Percentiles rank a stretch among this genome's conserved stretches.
Conservation (phyloP, 2,888 invertebrate species). For the Drosophila anomelani region DNA sequence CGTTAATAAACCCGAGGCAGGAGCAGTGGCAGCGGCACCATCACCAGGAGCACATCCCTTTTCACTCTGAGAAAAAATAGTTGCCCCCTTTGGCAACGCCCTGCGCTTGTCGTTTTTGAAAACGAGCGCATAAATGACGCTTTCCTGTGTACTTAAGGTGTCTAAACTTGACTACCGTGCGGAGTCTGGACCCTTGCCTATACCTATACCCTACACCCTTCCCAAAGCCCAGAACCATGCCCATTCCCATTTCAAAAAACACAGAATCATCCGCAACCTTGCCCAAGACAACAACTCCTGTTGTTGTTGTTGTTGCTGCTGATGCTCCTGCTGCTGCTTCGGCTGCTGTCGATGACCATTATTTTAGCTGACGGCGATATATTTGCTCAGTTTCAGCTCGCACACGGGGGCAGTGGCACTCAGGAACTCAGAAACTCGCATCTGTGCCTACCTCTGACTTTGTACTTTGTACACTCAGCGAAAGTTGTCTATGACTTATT, state of each 20-base stretch:
- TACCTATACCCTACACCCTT: constrained; percentile 6
- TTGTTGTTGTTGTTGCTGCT: constrained; percentile 1
- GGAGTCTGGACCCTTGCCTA: constrained; percentile 11
- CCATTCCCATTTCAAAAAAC: constrained; percentile 21
- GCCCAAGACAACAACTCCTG: constrained; percentile 63
- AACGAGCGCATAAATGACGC: constrained; percentile 78
- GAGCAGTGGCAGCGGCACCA: background rate
- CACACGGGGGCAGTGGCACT: constrained; percentile 45
- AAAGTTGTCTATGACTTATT: constrained; percentile 1
- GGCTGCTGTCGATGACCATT: constrained; percentile 72
- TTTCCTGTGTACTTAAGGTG: constrained; percentile 81
- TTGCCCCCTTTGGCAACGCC: constrained; percentile 58
- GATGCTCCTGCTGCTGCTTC: constrained; percentile 15
- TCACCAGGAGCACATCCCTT: background rate
- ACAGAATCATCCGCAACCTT: constrained; percentile 68
- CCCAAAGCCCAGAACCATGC: constrained; percentile 24
- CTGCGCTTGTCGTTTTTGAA: constrained; percentile 67
- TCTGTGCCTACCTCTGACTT: constrained; percentile 35
- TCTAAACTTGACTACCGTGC: constrained; percentile 79
- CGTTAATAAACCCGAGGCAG: constrained; percentile 37
- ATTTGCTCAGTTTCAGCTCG: constrained; percentile 50
- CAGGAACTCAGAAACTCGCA: constrained; percentile 24
- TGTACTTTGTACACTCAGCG: constrained; percentile 7
- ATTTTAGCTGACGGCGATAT: constrained; percentile 69
- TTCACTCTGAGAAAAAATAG: background rate